These are phyloP conservation scores for Allophyes oxyacanthae DNA, from an alignment of 2,888 invertebrate species.

Conservation along the genomic window DNA sequence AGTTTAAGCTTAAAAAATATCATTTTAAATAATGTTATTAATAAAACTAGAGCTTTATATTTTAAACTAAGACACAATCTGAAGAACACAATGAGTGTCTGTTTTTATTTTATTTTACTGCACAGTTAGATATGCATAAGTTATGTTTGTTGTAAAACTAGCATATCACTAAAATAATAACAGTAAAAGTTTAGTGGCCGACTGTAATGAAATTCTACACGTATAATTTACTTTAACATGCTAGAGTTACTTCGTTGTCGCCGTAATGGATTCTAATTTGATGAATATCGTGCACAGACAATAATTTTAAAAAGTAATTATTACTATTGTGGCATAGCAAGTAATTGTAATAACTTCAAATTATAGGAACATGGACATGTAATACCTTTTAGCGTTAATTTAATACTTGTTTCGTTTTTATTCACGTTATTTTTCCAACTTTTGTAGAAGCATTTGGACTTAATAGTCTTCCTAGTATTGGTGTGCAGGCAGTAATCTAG, in stretches of 20 bases:
- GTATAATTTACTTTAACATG: conserved; percentile 45
- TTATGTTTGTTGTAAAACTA: conserved; percentile 13
- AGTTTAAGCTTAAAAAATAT: no score
- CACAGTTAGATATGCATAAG: conserved; percentile 11
- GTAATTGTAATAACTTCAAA: conserved; percentile 32
- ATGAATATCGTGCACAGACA: conserved; percentile 39
- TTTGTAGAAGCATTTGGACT: conserved; percentile 10
- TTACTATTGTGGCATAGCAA: conserved; percentile 13
- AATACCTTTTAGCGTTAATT: conserved; percentile 43
- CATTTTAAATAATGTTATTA: no score
- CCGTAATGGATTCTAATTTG: conserved; percentile 53
- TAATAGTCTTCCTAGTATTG: conserved; percentile 34
- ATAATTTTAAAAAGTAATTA: conserved; percentile 34
- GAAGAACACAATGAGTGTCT: neutral
- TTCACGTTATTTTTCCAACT: conserved; percentile 15
- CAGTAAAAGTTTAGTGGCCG: conserved; percentile 29
- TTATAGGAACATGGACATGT: conserved; percentile 33
- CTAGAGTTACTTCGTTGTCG: conserved; percentile 31
- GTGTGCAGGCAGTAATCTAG: conserved; percentile 13
- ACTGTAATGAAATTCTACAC: conserved; percentile 40
- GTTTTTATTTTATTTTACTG: conserved; percentile 8
- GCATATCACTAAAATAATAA: conserved; percentile 29
- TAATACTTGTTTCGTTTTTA: conserved; percentile 6
- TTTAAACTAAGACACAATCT: no score
- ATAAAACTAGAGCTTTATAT: no score